Conservation (phyloP, 23 tunicate species). For the Trididemnum clinides region DNA sequence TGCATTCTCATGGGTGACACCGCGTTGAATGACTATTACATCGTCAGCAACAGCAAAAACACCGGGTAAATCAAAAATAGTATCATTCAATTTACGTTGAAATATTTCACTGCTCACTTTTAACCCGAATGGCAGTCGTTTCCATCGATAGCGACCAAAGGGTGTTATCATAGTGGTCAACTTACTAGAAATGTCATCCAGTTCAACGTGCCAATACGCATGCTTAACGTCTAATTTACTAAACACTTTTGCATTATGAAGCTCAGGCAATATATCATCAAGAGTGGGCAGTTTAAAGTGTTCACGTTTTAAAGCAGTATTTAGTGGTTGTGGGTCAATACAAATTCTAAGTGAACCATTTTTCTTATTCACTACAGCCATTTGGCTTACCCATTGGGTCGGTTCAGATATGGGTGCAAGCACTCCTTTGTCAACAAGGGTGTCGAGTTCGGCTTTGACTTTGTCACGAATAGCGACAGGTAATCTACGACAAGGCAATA, state of each 20-base stretch:
- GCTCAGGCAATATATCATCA: conserved; percentile 15
- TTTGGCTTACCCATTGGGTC: conserved; percentile 30
- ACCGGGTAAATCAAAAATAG: not conserved
- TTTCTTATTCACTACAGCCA: conserved; percentile 10
- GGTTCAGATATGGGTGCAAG: not conserved
- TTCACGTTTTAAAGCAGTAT: conserved; percentile 4
- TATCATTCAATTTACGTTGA: not conserved
- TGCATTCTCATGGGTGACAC: not conserved
- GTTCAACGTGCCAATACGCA: conserved; percentile 28
- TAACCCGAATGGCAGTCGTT: conserved; percentile 29
- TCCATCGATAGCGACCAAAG: conserved; percentile 24
- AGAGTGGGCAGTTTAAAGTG: conserved; percentile 24
- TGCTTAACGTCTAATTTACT: conserved; percentile 22
- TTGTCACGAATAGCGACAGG: conserved; percentile 4
- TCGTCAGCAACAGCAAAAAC: conserved; percentile 28
- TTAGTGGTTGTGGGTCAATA: conserved; percentile 20
- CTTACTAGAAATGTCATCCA: conserved; percentile 4
- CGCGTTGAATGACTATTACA: conserved; percentile 8
- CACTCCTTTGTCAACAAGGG: not conserved
- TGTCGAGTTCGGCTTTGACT: conserved; percentile 18
- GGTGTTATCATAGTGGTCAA: conserved; percentile 24
- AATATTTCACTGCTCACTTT: conserved; percentile 33
- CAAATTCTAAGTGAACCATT: conserved; percentile 3
- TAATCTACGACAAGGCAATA: not conserved
- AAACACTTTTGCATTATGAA: conserved; percentile 22